Conservation (phyloP, 2,888 invertebrate genomes). For the Listrodromus nycthemerus region DNA sequence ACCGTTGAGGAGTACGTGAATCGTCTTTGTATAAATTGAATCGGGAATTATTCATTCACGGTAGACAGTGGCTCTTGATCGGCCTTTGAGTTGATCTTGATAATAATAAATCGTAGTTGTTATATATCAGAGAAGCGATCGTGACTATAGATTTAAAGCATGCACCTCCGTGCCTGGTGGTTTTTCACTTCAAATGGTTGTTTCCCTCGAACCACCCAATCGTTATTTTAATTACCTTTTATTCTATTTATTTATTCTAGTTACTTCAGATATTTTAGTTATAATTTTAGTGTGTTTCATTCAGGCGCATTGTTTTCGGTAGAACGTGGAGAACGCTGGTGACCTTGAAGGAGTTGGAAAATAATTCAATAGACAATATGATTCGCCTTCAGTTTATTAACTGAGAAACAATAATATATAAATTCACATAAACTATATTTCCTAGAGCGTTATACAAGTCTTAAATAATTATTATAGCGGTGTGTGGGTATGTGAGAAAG, state of each 20-base stretch:
- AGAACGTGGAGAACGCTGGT: background rate
- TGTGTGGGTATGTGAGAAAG: constrained; percentile 22
- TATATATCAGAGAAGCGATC: background rate
- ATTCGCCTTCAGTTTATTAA: constrained; percentile 65
- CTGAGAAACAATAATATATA: constrained; percentile 51
- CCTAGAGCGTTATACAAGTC: constrained; percentile 56
- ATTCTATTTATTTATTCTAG: no score
- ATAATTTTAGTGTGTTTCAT: no score
- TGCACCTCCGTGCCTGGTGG: background rate
- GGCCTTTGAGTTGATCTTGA: background rate
- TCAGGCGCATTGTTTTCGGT: background rate
- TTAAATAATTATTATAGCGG: constrained; percentile 54
- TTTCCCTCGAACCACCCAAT: background rate
- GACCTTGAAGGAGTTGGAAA: background rate
- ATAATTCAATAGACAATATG: constrained; percentile 17
- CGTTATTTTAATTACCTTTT: background rate
- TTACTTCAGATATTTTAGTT: background rate
- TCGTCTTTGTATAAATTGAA: constrained; percentile 5
- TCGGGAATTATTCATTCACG: background rate
- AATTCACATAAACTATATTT: constrained; percentile 60
- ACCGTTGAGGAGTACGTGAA: constrained; percentile 5
- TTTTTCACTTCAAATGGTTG: background rate
- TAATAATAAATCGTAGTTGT: background rate
- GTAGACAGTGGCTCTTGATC: background rate
- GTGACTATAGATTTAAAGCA: background rate